These are phyloP conservation scores for Oreochromis spilurus DNA, from an alignment of 2,113 vertebrate genomes.

Conservation along the genomic window DNA sequence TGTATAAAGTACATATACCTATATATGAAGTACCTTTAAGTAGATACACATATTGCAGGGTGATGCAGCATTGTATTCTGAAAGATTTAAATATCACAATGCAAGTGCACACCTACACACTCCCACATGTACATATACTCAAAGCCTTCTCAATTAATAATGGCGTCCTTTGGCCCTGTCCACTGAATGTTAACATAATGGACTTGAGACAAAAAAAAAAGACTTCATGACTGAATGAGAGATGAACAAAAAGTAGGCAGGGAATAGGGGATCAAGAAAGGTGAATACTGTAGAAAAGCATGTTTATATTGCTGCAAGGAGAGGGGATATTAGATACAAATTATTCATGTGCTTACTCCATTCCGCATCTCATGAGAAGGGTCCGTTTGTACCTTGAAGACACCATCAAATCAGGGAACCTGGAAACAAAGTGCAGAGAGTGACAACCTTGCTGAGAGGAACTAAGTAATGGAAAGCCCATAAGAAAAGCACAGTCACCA, in stretches of 20 bases:
- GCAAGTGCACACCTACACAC: background rate
- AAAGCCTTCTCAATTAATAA: conserved; percentile 40
- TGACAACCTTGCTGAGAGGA: background rate
- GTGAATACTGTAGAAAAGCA: conserved; percentile 20
- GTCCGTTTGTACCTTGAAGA: conserved; percentile 41
- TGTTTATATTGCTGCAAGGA: conserved; percentile 58
- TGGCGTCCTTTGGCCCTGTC: conserved; percentile 34
- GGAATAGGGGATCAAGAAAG: conserved; percentile 5
- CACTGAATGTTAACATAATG: conserved; percentile 41
- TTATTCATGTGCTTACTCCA: conserved; percentile 59
- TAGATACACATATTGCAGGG: background rate
- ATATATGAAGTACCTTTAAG: background rate
- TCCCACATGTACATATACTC: background rate
- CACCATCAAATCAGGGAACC: conserved; percentile 1
- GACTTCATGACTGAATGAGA: conserved; percentile 10
- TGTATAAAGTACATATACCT: background rate
- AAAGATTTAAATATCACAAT: conserved; percentile 14
- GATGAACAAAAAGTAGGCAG: background rate
- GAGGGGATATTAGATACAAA: conserved; percentile 63
- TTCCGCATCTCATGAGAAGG: conserved; percentile 27
- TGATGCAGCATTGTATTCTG: background rate
- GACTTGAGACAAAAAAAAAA: background rate
- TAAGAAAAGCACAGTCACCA: background rate
- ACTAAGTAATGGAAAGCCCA: background rate
- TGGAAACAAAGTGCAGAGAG: background rate